A percentile compares a stretch with the other conserved stretches of the same genome.
phyloP scores from a whole-genome alignment of 2,797 vertebrate genomes.

The Linurgus olivaceus region DNA sequence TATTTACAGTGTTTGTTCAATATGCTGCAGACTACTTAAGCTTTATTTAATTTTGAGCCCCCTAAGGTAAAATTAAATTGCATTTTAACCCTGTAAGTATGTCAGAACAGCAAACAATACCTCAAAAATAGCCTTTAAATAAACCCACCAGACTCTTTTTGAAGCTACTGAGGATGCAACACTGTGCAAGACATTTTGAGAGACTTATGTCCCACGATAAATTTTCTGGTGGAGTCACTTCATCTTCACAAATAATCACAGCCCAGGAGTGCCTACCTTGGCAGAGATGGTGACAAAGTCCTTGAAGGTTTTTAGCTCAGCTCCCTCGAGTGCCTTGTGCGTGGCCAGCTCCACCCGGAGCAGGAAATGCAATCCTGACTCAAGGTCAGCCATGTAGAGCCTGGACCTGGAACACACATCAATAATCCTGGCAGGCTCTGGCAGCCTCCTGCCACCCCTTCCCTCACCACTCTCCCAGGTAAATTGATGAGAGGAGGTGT shows the following conservation, averaged over 20 bases:
- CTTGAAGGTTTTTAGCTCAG: constrained; percentile 86
- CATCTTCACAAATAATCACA: constrained; percentile 12
- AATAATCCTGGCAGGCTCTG: neutral
- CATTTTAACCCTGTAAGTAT: neutral
- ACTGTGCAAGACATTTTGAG: neutral
- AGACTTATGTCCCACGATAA: neutral
- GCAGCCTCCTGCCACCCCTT: neutral
- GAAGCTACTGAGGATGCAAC: neutral
- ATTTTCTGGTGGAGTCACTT: neutral
- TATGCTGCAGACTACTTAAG: neutral
- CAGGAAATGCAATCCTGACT: constrained; percentile 90
- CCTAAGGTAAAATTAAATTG: neutral
- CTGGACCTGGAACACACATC: constrained; percentile 75
- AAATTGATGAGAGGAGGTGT: neutral
- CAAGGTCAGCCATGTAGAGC: constrained; percentile 90
- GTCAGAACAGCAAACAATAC: neutral
- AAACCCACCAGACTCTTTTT: neutral
- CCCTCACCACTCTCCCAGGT: neutral
- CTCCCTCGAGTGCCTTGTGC: constrained; percentile 83
- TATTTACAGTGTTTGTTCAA: constrained; percentile 9
- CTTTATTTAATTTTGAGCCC: constrained; percentile 11
- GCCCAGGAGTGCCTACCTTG: constrained; percentile 78
- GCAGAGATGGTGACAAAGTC: constrained; percentile 87
- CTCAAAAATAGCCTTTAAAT: neutral
- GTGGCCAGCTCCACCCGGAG: constrained; percentile 90